These are phyloP conservation scores for Drosophila punjabiensis DNA, from an alignment of 1,140 invertebrate species.

Conservation along the genomic window DNA sequence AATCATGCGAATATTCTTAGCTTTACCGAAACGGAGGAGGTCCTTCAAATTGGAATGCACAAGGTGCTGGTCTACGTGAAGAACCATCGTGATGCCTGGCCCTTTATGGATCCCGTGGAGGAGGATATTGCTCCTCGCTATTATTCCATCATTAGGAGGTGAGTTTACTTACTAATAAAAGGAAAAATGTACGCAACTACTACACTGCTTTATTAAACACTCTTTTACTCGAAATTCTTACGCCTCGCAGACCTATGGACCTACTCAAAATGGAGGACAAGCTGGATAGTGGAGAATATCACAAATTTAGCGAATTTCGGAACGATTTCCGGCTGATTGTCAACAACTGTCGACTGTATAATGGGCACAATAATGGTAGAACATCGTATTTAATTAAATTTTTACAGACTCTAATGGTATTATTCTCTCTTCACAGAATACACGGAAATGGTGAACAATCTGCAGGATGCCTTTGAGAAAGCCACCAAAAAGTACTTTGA, in stretches of 20 bases:
- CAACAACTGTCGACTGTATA: constrained; percentile 95
- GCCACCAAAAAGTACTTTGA: constrained; percentile 93
- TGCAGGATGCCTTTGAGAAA: constrained; percentile 92
- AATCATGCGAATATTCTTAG: constrained; percentile 86
- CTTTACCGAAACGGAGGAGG: constrained; percentile 92
- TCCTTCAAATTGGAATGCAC: constrained; percentile 94
- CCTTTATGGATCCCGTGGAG: constrained; percentile 95
- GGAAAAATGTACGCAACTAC: too few relatives aligned
- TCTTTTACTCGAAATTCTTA: background rate
- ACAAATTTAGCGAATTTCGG: constrained; percentile 92
- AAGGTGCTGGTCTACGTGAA: constrained; percentile 94
- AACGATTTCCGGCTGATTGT: constrained; percentile 95
- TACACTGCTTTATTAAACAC: background rate
- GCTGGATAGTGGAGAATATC: constrained; percentile 92
- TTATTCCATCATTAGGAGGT: constrained; percentile 89
- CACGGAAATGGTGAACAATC: constrained; percentile 93
- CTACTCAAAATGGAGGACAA: constrained; percentile 95
- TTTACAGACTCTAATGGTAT: background rate
- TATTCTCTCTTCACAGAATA: constrained; percentile 88
- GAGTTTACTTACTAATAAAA: background rate
- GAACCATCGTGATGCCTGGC: constrained; percentile 95
- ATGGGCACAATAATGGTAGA: constrained; percentile 96
- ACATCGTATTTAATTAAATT: background rate
- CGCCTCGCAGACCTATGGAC: constrained; percentile 91
- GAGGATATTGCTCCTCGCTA: constrained; percentile 96